phyloP scores from a whole-genome alignment of 2,888 invertebrate species.

The Alitta virens region DNA sequence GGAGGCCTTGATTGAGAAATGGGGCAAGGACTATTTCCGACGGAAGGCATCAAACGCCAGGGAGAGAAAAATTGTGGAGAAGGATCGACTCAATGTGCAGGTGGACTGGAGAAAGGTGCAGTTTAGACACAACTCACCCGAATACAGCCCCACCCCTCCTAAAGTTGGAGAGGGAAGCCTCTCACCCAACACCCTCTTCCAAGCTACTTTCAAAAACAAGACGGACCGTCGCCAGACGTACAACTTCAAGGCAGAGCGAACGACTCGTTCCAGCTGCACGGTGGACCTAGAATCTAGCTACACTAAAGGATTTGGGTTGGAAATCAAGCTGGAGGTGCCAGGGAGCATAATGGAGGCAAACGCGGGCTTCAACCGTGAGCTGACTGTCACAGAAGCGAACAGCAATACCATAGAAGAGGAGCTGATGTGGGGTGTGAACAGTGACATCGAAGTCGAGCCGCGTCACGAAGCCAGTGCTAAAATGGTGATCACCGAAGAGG shows the following conservation, averaged over 20 bases:
- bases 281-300: conserved; percentile 40
- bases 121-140: conserved; percentile 48
- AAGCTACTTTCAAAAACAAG: conserved; percentile 52
- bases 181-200: conserved; percentile 37
- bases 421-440: conserved; percentile 59
- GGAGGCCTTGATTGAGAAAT: conserved; percentile 42
- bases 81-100: conserved; percentile 46
- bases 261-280: conserved; percentile 44
- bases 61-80: conserved; percentile 37
- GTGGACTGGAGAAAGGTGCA: conserved; percentile 56
- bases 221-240: conserved; percentile 49
- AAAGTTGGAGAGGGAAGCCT: conserved; percentile 21
- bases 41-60: conserved; percentile 48
- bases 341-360: conserved; percentile 56
- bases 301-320: conserved; percentile 52
- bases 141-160: conserved; percentile 32
- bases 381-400: conserved; percentile 52
- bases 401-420: conserved; percentile 52
- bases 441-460: conserved; percentile 54
- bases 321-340: conserved; percentile 58
- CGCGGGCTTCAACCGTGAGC: conserved; percentile 56
- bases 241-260: conserved; percentile 51
- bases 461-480: conserved; percentile 52
- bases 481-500: conserved; percentile 58
- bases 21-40: conserved; percentile 54